Evolutionary conservation across 30 jellyfish, hydroid and myxozoan genomes (phyloP).

Genomic region (Aurelia aurita): DNA sequence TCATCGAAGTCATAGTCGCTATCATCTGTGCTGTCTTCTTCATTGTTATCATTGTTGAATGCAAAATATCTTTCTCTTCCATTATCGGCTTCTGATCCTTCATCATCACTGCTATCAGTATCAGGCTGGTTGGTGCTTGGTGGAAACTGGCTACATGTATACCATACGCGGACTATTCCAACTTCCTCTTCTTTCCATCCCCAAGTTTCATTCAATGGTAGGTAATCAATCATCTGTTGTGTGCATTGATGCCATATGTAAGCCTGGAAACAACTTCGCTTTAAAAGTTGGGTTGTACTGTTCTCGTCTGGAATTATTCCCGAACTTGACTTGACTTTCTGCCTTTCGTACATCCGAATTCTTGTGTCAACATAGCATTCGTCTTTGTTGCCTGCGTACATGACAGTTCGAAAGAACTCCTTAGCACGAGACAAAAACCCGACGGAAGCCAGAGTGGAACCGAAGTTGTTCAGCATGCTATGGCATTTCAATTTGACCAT

Average conservation of each 20-base stretch:
- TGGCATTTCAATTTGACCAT: conserved; percentile 27
- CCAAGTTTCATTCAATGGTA: conserved; percentile 25
- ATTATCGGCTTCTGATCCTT: conserved; percentile 17
- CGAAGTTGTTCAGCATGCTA: conserved; percentile 39
- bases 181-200: conserved; percentile 45
- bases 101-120: conserved; percentile 46
- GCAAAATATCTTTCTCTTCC: too few relatives aligned
- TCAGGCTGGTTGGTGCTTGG: conserved; percentile 20
- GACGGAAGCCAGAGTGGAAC: conserved; percentile 39
- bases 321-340: conserved; percentile 53
- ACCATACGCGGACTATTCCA: conserved; percentile 32
- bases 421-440: conserved; percentile 24
- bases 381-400: conserved; percentile 39
- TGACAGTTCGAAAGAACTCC: conserved; percentile 46
- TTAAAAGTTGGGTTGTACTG: conserved; percentile 38
- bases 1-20: conserved; percentile 41
- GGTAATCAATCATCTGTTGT: conserved; percentile 10
- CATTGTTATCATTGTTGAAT: too few relatives aligned
- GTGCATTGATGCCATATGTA: conserved; percentile 22
- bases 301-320: conserved; percentile 52
- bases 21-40: conserved; percentile 52
- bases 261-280: conserved; percentile 26
- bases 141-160: conserved; percentile 48
- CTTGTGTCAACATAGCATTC: conserved; percentile 34
- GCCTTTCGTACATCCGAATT: conserved; percentile 57